Evolutionary conservation across 2,113 vertebrate genomes (phyloP), one percentile per base, ranked within the genome.

Genomic region (Pandion haliaetus): DNA sequence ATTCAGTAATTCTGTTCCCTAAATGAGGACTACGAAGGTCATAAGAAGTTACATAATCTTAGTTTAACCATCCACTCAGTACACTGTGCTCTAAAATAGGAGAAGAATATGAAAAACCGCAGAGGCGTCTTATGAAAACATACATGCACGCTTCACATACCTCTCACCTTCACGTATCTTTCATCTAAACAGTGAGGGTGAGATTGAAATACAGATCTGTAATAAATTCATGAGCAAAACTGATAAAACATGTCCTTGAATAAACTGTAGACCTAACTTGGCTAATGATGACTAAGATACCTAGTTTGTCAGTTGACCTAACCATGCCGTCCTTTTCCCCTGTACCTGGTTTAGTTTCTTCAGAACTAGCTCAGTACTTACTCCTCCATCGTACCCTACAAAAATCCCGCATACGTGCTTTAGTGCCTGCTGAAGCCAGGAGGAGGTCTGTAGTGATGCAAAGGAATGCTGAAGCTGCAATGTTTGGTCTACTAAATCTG

Each of bases 331-430:
- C 52, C 36, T 86, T 71, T 74, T 61, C 26, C 79, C 24, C 42
- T 2, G 0, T 26, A 31, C 32, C 32, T 65, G 38, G 2, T 50
- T 58, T 69, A 31, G 52, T 44, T 69, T 57, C 65, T 73, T 42
- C 17, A 26, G n/a, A 76, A 58, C 8, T 62, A 54, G 40, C 14
- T 81, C 52, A 34, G n/a, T 38, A 4, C 21, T 84, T 69, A 44
- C 34, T 79, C 17, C n/a, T 40, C 28, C 24, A 9, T 10, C 0
- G 0, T 11, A 7, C 29, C 52, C 44, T 20, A 3, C 52, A 67
- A 58, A 36, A 9, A 50, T 12, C 69, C 40, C 10, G 3, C 1
- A 0, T 7, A 2, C 47, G 17, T 67, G 23, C 50, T 34, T 8
- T 29, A 50, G 32, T 28, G 38, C n/a, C 69, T 0, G 1, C 10